These are phyloP conservation scores for Aldrovandia affinis DNA, from an alignment of 2,797 vertebrate genomes.

Conservation along the genomic window DNA sequence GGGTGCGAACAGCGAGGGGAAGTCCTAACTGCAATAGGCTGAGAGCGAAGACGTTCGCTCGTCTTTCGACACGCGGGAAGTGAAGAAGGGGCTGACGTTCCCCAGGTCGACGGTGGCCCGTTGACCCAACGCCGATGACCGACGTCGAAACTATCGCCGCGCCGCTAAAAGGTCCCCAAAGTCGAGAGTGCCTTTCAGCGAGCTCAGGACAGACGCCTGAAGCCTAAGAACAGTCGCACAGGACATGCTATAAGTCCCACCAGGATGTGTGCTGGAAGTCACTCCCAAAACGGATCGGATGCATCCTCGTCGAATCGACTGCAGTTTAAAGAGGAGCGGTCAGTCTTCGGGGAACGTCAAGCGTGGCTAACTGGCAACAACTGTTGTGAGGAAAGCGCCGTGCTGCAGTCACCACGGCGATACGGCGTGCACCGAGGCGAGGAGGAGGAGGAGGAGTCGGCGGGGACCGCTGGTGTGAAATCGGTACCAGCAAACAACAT, in stretches of 20 bases:
- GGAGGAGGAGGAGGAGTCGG: not conserved
- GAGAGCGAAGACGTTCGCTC: not conserved
- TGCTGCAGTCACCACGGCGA: conserved; percentile 11
- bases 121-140: not conserved
- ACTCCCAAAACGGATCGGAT: not conserved
- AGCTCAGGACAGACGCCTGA: not conserved
- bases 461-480: conserved; percentile 13
- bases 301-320: conserved; percentile 7
- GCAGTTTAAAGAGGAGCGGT: conserved; percentile 19
- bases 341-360: conserved; percentile 9
- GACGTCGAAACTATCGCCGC: not conserved
- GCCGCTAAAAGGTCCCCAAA: not conserved
- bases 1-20: conserved; percentile 45
- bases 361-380: conserved; percentile 24
- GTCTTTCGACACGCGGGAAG: not conserved
- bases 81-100: not conserved
- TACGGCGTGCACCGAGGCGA: conserved; percentile 13
- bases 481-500: conserved; percentile 16
- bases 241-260: not conserved
- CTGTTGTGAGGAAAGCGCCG: conserved; percentile 17
- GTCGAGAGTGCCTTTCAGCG: not conserved
- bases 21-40: not conserved
- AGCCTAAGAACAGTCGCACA: not conserved
- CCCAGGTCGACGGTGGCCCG: not conserved
- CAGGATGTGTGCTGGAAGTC: not conserved